A percentile compares a stretch with the other conserved stretches of the same genome.
phyloP scores from a whole-genome alignment of 1,140 invertebrate genomes.

The Sarcophaga peregrina region DNA sequence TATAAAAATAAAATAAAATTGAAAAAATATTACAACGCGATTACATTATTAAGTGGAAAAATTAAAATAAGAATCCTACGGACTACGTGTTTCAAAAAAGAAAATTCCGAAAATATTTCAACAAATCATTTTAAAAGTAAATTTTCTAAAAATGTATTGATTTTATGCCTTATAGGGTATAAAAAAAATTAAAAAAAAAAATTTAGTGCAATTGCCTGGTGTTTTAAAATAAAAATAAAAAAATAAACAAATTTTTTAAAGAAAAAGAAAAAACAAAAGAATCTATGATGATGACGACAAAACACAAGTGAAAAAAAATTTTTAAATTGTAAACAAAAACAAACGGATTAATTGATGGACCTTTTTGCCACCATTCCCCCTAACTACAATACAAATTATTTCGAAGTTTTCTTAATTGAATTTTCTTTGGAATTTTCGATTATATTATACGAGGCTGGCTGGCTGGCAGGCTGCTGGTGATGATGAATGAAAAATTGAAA shows the following conservation, averaged over 20 bases:
- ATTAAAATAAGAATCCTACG: not conserved
- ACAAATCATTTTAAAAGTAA: not conserved
- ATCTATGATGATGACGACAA: no score
- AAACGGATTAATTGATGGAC: not conserved
- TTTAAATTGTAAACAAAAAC: slow-evolving; percentile 14
- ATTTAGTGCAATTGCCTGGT: no score
- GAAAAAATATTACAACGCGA: no score
- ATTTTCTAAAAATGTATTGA: not conserved
- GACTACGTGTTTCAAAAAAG: not conserved
- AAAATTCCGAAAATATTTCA: not conserved
- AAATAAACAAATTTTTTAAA: not conserved
- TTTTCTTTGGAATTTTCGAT: no score
- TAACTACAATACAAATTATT: no score
- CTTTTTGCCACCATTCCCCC: not conserved
- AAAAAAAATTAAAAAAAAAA: not conserved
- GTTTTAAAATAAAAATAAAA: no score
- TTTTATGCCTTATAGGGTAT: not conserved
- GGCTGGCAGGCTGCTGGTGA: not conserved
- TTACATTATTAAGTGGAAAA: not conserved
- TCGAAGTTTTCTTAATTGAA: no score
- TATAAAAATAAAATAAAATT: not conserved
- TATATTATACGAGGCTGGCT: no score
- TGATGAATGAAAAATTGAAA: slow-evolving; percentile 14
- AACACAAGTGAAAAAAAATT: no score
- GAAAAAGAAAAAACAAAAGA: not conserved